Conservation (phyloP, 2,113 vertebrate genomes). For the Picathartes gymnocephalus region DNA sequence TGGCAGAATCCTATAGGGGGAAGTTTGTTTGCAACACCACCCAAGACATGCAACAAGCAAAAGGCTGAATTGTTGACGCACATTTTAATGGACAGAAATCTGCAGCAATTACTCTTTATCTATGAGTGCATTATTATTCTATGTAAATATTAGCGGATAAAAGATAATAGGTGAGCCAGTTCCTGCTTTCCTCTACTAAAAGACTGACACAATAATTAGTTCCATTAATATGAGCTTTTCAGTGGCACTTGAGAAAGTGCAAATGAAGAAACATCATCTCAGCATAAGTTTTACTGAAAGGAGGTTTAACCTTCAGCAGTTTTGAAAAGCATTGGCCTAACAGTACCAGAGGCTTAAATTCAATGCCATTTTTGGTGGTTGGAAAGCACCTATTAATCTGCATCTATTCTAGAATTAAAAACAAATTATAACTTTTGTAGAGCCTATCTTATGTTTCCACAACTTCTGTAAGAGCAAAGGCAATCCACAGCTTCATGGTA, state of each 20-base stretch:
- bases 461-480: background rate
- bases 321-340: background rate
- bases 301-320: background rate
- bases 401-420: background rate
- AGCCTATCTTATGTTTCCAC: background rate
- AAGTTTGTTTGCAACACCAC: background rate
- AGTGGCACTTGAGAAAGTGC: background rate
- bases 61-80: background rate
- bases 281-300: background rate
- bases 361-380: rapidly evolving
- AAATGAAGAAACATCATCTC: background rate
- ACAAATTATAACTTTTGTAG: background rate
- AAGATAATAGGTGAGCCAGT: background rate
- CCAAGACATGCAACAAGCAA: background rate
- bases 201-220: background rate
- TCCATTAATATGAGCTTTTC: background rate
- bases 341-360: background rate
- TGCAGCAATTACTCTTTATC: background rate
- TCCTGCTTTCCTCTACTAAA: background rate
- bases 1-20: background rate
- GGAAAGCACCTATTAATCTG: background rate
- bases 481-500: background rate
- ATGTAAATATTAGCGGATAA: background rate
- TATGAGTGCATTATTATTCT: background rate
- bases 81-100: background rate